Conservation (phyloP, 2,113 vertebrate species). For the Hippopotamus amphibius region DNA sequence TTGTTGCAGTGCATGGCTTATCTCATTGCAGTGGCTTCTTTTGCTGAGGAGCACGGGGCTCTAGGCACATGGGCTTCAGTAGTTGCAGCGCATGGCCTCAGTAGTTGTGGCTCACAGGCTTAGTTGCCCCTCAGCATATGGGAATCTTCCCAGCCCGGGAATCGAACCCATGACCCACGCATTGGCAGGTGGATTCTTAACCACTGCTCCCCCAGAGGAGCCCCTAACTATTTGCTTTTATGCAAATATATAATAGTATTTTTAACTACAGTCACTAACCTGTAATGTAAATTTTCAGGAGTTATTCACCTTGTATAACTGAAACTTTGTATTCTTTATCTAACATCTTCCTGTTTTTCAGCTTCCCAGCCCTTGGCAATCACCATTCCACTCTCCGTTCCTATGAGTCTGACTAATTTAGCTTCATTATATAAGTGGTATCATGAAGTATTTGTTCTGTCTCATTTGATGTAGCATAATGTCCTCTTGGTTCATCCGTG, state of each 20-base stretch:
- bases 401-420: neutral
- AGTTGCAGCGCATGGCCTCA: too few relatives aligned
- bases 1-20: too few relatives aligned
- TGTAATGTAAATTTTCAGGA: neutral
- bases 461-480: neutral
- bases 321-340: neutral
- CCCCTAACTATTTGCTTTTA: neutral
- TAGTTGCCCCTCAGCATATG: too few relatives aligned
- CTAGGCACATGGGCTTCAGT: too few relatives aligned
- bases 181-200: neutral
- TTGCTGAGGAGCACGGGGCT: too few relatives aligned
- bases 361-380: accelerated
- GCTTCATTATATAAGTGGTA: neutral
- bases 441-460: neutral
- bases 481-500: neutral
- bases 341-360: neutral
- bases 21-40: too few relatives aligned
- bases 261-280: neutral
- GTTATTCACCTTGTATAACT: neutral
- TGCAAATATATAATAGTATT: neutral
- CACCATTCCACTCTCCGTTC: neutral
- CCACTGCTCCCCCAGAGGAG: neutral
- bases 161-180: neutral
- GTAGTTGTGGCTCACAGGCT: too few relatives aligned
- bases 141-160: too few relatives aligned